Evolutionary conservation across 1,140 invertebrate genomes (phyloP), one percentile per base, ranked within the genome.

Genomic region (Drosophila ercepeae): DNA sequence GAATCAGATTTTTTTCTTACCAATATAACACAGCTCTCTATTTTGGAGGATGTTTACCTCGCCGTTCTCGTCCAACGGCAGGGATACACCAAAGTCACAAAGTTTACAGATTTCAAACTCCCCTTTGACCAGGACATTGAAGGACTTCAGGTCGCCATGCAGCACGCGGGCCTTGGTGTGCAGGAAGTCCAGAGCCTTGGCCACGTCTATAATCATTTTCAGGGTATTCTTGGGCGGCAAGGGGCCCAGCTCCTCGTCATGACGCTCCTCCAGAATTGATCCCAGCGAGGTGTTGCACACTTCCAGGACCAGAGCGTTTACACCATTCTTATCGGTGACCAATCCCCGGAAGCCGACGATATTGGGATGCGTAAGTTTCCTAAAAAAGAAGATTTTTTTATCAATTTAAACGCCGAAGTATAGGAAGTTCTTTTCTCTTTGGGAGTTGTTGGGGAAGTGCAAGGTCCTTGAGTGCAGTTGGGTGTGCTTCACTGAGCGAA

Each of bases 121-220:
- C 18, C 94, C 94, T 81, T 95, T 94, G 7, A 96, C 91, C 6
- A 98, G 92, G 27, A 97, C 92, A 91, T 98, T 98, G 65, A 94
- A 95, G 57, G 96, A 97, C 91, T 97, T 98, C 11, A 97, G 92
- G 90, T 98, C 97, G 32, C 96, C 96, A 75, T 98, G 97, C 8
- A 98, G 90, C 46, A 97, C 92, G 19, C 94, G 91, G 21, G 93
- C 94, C 59, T 93, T 93, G 7, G 94, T 94, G 89, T 97, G 97
- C 3, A 98, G 92, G 92, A 97, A 98, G 75, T 95, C 92, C 1
- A 98, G 81, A 1, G 95, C 96, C 90, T 93, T 94, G 1, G 93
- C 92, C 46, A 97, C 92, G 88, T 96, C 95, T 54, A 90, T 81
- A 4, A 93, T 93, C 45, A 91, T 90, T 92, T 94, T 94, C 19